These are phyloP conservation scores for Pomacea canaliculata DNA, from an alignment of 2,888 invertebrate genomes.

Conservation along the genomic window DNA sequence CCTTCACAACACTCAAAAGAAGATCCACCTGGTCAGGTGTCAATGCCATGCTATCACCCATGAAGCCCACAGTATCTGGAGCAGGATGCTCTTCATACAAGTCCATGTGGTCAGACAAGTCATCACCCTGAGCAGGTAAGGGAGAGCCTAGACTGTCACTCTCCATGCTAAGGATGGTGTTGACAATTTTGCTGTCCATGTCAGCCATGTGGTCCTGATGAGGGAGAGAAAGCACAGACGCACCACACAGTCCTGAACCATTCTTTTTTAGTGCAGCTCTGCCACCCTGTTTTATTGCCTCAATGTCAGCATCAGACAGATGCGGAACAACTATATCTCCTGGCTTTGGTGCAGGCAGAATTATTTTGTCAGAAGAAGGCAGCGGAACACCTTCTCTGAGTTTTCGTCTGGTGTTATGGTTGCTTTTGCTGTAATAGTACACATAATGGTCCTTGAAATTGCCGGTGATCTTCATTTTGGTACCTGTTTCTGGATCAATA, in stretches of 20 bases:
- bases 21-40: constrained; percentile 56
- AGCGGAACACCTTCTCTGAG: constrained; percentile 43
- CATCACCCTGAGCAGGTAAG: constrained; percentile 19
- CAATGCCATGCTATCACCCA: constrained; percentile 51
- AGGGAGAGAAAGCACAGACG: background rate
- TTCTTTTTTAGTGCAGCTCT: constrained; percentile 26
- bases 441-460: constrained; percentile 68
- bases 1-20: constrained; percentile 53
- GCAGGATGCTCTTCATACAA: constrained; percentile 29
- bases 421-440: constrained; percentile 66
- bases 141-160: constrained; percentile 42
- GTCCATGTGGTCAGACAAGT: constrained; percentile 19
- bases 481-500: constrained; percentile 39
- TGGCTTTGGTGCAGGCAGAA: constrained; percentile 55
- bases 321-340: constrained; percentile 61
- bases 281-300: constrained; percentile 45
- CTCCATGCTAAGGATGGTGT: constrained; percentile 61
- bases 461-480: constrained; percentile 67
- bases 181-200: constrained; percentile 58
- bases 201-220: constrained; percentile 37
- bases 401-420: constrained; percentile 54
- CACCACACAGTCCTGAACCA: no score
- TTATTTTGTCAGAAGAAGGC: constrained; percentile 41
- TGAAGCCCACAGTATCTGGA: constrained; percentile 32
- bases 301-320: constrained; percentile 61